Base-by-base conservation (phyloP, 2,113 vertebrate species). In the Columba livia region DNA sequence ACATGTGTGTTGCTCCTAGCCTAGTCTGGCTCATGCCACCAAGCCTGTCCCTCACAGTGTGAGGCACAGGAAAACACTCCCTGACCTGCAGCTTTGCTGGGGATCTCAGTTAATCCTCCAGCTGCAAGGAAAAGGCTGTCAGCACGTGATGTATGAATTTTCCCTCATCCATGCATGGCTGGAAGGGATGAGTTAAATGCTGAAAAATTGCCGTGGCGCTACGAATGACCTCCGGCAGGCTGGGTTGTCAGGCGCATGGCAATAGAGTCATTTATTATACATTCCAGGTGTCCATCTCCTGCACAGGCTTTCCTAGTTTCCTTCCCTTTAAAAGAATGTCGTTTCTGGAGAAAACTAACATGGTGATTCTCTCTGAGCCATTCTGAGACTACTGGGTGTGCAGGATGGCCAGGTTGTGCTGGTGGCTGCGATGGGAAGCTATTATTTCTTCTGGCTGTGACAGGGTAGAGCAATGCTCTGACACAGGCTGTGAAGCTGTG, bases 241-340 rank as follows among this genome's bases (percentile, higher is more conserved):
- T 17, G 53, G 71, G 71, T 21, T 96, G 88, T 61, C 54, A 62
- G 70, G n/a, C 10, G 32, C 85, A n/a, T 0, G 1, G 90, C 11
- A 21, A 42, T 8, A 51, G 54, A 91, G 66, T 12, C 50, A 85
- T 94, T 78, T 83, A 53, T 93, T 85, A 65, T 29, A 50, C 36
- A 23, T 65, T 77, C 90, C 88, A 94, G 85, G 88, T 92, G 74
- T 77, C 81, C 58, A 16, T 69, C 62, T 88, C 78, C 47, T 12
- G 8, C 34, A 32, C 4, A 40, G 7, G 2, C 65, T 73, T 64
- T 48, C 62, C 58, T 23, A 1, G 7, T 17, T 77, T 50, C 50
- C 23, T 90, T 42, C 31, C 28, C 67, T 85, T 73, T 57, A 18
- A 51, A 85, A 79, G 13, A 15, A 29, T 0, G 0, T 6, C 0